Evolutionary conservation across 2,113 vertebrate genomes (phyloP).

Genomic region (Onychostruthus taczanowskii): DNA sequence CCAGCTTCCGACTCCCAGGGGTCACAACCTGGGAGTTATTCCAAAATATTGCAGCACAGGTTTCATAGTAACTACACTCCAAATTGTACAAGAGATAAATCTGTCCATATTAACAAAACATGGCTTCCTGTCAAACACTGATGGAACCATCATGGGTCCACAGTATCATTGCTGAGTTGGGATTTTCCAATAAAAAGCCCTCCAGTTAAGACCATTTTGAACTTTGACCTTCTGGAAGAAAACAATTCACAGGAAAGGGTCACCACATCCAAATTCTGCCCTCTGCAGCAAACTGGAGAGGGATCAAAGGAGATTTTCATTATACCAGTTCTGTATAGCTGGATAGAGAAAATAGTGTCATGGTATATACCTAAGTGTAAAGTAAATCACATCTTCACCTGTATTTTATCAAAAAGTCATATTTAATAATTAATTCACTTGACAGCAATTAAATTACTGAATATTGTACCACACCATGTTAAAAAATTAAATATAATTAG

Average conservation of each 20-base stretch:
- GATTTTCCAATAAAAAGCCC: neutral
- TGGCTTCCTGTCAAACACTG: neutral
- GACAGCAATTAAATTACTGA: neutral
- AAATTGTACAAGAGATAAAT: neutral
- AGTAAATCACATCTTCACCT: neutral
- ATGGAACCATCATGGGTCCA: neutral
- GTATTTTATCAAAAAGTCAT: neutral
- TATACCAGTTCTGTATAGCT: neutral
- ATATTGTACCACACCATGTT: neutral
- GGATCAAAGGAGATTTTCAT: neutral
- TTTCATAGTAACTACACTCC: neutral
- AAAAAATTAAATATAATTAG: neutral
- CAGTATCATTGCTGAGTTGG: fast-evolving
- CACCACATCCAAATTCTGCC: neutral
- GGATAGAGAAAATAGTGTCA: neutral
- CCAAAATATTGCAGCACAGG: neutral
- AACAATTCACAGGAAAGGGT: neutral
- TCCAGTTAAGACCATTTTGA: neutral
- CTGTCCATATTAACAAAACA: neutral
- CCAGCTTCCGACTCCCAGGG: neutral
- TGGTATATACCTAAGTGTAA: neutral
- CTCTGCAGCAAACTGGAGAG: neutral
- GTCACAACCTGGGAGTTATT: neutral
- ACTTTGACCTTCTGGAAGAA: neutral
- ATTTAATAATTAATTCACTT: neutral